These are phyloP conservation scores for Conchocele bisecta DNA, from an alignment of 2,888 invertebrate genomes.

Conservation along the genomic window DNA sequence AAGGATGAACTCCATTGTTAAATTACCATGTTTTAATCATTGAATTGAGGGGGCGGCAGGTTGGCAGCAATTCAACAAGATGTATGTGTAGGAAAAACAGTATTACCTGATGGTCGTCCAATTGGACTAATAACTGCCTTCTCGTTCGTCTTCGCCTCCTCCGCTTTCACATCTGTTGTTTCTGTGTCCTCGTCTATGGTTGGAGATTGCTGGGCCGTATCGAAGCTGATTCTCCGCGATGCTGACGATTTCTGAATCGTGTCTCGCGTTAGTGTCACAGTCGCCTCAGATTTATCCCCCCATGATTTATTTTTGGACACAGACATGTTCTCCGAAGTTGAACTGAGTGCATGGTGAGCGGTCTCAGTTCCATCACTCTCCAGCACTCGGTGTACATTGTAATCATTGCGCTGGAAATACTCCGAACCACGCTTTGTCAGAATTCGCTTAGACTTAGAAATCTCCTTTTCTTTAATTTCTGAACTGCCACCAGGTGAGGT, in stretches of 20 bases:
- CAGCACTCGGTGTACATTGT: slow-evolving; percentile 56
- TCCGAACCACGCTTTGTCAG: slow-evolving; percentile 73
- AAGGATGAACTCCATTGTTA: too few species aligned
- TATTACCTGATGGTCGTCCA: slow-evolving; percentile 63
- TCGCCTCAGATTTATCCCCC: slow-evolving; percentile 67
- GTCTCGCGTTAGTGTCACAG: slow-evolving; percentile 49
- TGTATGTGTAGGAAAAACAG: too few species aligned
- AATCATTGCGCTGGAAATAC: slow-evolving; percentile 69
- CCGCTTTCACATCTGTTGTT: slow-evolving; percentile 5
- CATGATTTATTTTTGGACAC: slow-evolving; percentile 70
- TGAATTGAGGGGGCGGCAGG: too few species aligned
- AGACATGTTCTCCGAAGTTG: slow-evolving; percentile 71
- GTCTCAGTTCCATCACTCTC: slow-evolving; percentile 66
- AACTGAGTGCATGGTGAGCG: slow-evolving; percentile 67
- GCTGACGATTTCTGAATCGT: too few species aligned
- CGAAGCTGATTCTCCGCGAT: background rate
- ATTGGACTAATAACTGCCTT: slow-evolving; percentile 3
- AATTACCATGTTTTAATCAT: too few species aligned
- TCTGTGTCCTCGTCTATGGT: background rate
- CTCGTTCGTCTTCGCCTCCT: slow-evolving; percentile 2
- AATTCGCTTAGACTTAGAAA: slow-evolving; percentile 68
- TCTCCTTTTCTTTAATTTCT: slow-evolving; percentile 67
- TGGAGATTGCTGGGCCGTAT: slow-evolving; percentile 8
- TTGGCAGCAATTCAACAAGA: too few species aligned
- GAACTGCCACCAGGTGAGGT: slow-evolving; percentile 68